Evolutionary conservation across 2,888 invertebrate species (phyloP), one percentile per base, ranked within the genome.

Genomic region (Pristionchus exspectatus): DNA sequence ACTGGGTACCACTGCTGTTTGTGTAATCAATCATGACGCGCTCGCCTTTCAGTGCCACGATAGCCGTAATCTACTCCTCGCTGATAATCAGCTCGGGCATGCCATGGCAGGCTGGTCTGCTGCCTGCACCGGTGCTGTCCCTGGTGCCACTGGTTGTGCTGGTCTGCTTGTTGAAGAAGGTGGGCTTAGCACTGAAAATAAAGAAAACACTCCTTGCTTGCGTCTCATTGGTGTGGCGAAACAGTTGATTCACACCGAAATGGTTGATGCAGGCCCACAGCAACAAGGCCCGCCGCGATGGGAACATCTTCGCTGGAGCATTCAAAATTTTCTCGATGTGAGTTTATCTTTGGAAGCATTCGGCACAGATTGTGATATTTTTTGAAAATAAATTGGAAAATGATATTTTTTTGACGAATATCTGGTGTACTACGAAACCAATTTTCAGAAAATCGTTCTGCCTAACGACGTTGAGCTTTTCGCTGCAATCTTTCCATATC

Each of bases 401-500:
- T n/a, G n/a, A n/a, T n/a, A n/a, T n/a, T n/a, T n/a, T n/a, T n/a
- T n/a, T n/a, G n/a, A n/a, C n/a, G n/a, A n/a, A n/a, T n/a, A n/a
- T n/a, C n/a, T n/a, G n/a, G n/a, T n/a, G n/a, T n/a, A n/a, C n/a
- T n/a, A n/a, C n/a, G n/a, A n/a, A n/a, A n/a, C n/a, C n/a, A n/a
- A n/a, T n/a, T n/a, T 38, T 38, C 74, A 74, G 74, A n/a, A 74
- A 74, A 21, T 74, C 74, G 9, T 74, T 74, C 74, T 21, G 14
- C 38, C 18, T 38, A 2, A 74, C 38, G 0, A 38, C 74, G 1
- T 4, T 33, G 21, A 18, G 38, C 18, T 18, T 24, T 21, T 12
- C 69, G 2, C 21, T 74, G 38, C 4, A 12, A 74, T 4, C 38
- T 21, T 74, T 44, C 24, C 74, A 74, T 18, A 10, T 33, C 4